Evolutionary conservation across 2,888 invertebrate species (phyloP).

Genomic region (Zonitis immaculata): DNA sequence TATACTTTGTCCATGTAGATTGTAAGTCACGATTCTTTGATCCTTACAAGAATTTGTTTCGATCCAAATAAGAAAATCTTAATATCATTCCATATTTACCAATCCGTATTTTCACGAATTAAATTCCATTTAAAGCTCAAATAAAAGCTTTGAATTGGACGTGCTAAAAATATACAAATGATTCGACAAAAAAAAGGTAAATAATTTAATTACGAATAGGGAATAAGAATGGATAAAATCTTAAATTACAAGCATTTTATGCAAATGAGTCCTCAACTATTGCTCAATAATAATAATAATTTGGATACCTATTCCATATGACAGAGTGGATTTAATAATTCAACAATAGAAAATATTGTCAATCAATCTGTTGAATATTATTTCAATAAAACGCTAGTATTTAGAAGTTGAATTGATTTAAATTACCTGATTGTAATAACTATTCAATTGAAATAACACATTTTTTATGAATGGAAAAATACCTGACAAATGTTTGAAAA

Average conservation of each 20-base stretch:
- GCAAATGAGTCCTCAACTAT: slow-evolving; percentile 30
- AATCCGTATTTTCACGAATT: slow-evolving; percentile 31
- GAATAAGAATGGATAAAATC: too few relatives aligned
- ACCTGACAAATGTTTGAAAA: slow-evolving; percentile 11
- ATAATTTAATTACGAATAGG: too few relatives aligned
- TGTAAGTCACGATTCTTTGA: too few relatives aligned
- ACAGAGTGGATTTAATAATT: neutral
- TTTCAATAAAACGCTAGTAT: too few relatives aligned
- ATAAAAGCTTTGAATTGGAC: slow-evolving; percentile 39
- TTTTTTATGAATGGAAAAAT: slow-evolving; percentile 23
- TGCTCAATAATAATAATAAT: too few relatives aligned
- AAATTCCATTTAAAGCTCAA: slow-evolving; percentile 41
- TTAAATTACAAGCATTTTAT: too few relatives aligned
- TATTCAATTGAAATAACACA: slow-evolving; percentile 28
- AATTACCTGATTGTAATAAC: too few relatives aligned
- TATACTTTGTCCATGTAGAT: too few relatives aligned
- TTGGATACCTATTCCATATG: neutral
- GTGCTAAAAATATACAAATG: slow-evolving; percentile 41
- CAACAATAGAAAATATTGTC: neutral
- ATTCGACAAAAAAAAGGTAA: slow-evolving; percentile 42
- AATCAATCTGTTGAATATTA: too few relatives aligned
- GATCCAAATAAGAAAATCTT: too few relatives aligned
- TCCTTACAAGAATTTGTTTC: too few relatives aligned
- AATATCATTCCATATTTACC: neutral
- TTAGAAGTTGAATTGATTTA: too few relatives aligned